phyloP scores from a whole-genome alignment of 2,113 vertebrate genomes.

The Neogale vison region DNA sequence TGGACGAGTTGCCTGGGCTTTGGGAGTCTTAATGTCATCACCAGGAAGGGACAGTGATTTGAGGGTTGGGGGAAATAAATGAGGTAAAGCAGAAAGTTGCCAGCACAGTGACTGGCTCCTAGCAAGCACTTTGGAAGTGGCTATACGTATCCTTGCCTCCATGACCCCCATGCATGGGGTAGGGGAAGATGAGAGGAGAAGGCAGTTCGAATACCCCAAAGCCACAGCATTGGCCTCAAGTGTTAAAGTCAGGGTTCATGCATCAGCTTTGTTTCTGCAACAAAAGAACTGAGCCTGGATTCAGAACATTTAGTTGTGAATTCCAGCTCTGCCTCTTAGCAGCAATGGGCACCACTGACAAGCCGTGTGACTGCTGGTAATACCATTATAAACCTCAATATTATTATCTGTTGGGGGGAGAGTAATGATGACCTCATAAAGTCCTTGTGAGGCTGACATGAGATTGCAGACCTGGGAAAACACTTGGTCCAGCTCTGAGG shows the following conservation, averaged over 20 bases:
- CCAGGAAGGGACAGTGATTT: neutral
- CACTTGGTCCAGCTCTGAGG: neutral
- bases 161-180: accelerated
- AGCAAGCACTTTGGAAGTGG: neutral
- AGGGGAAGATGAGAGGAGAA: neutral
- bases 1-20: neutral
- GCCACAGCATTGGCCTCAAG: neutral
- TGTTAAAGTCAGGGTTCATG: neutral
- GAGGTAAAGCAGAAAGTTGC: neutral
- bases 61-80: neutral
- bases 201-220: neutral
- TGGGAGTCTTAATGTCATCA: neutral
- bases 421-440: neutral
- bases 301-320: neutral
- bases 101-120: neutral
- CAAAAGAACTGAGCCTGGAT: neutral
- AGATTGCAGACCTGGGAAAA: neutral
- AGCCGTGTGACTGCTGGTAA: neutral
- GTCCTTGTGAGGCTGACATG: neutral
- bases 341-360: neutral
- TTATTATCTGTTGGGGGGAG: too few relatives aligned
- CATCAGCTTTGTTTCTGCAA: neutral
- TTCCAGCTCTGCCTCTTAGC: neutral
- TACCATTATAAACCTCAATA: neutral
- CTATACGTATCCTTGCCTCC: neutral